Percentiles rank a stretch among this genome's conserved stretches.
Evolutionary conservation across 2,113 vertebrate species (phyloP).

Genomic region (Phalacrocorax brasilianus): DNA sequence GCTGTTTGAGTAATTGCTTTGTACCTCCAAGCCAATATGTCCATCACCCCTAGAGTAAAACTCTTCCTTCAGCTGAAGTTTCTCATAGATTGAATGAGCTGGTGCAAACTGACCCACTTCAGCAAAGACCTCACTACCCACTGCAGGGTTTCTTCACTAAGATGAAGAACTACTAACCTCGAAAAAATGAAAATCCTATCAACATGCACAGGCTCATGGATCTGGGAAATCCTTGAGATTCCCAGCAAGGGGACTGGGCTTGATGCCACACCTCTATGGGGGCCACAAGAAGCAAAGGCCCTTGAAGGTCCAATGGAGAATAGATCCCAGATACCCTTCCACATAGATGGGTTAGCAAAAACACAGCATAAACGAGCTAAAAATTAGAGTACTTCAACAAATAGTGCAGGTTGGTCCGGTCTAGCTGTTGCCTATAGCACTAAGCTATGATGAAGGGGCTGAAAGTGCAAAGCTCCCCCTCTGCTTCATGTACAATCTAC

Average conservation of each 20-base stretch:
- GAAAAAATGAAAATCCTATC: not conserved
- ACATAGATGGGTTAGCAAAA: not conserved
- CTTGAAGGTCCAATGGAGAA: not conserved
- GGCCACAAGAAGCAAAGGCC: not conserved
- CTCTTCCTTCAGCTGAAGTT: not conserved
- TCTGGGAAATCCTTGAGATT: not conserved
- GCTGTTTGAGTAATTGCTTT: not conserved
- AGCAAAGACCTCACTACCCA: not conserved
- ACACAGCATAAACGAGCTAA: not conserved
- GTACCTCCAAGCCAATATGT: not conserved
- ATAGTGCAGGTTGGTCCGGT: not conserved
- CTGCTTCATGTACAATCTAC: not conserved
- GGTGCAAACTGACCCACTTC: not conserved
- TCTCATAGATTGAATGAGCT: not conserved
- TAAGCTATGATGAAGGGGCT: not conserved
- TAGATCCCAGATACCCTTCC: not conserved
- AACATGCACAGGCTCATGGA: not conserved
- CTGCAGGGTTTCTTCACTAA: not conserved
- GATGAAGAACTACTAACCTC: not conserved
- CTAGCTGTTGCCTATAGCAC: not conserved
- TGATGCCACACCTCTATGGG: not conserved
- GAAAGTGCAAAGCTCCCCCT: not conserved
- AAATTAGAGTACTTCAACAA: not conserved
- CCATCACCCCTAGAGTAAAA: not conserved
- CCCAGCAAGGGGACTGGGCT: not conserved